Evolutionary conservation across 2,113 vertebrate genomes (phyloP).

Genomic region (Poeciliopsis prolifica): DNA sequence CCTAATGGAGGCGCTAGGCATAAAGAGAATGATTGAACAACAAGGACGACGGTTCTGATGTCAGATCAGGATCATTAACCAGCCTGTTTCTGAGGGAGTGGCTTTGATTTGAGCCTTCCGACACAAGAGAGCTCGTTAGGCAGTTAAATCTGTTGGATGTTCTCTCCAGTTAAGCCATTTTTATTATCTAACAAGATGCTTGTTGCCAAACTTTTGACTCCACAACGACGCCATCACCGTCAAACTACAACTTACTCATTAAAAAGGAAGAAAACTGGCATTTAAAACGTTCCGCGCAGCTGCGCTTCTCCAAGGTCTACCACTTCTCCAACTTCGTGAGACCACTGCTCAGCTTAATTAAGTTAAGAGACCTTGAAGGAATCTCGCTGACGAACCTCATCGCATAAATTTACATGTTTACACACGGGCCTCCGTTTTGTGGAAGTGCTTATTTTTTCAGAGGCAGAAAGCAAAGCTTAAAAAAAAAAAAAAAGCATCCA

Average conservation of each 20-base stretch:
- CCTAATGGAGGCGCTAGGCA: conserved; percentile 9
- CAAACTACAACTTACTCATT: conserved; percentile 44
- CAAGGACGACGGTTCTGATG: not conserved
- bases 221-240: conserved; percentile 34
- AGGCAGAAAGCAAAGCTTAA: conserved; percentile 15
- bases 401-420: conserved; percentile 49
- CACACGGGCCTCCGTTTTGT: conserved; percentile 25
- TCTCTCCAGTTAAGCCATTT: too few relatives aligned
- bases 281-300: conserved; percentile 38
- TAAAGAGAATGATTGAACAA: conserved; percentile 7
- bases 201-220: conserved; percentile 42
- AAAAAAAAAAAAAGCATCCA: not conserved
- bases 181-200: conserved; percentile 18
- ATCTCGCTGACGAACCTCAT: conserved; percentile 23
- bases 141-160: too few relatives aligned
- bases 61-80: conserved; percentile 9
- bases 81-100: not conserved
- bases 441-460: conserved; percentile 16
- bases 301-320: conserved; percentile 40
- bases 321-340: conserved; percentile 18
- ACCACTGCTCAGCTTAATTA: conserved; percentile 46
- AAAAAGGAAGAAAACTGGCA: conserved; percentile 24
- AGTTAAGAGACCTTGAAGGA: conserved; percentile 38
- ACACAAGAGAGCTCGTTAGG: conserved; percentile 5
- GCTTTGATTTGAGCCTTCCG: not conserved